Evolutionary conservation across 2,113 vertebrate genomes (phyloP).

Genomic region (Zeus faber): DNA sequence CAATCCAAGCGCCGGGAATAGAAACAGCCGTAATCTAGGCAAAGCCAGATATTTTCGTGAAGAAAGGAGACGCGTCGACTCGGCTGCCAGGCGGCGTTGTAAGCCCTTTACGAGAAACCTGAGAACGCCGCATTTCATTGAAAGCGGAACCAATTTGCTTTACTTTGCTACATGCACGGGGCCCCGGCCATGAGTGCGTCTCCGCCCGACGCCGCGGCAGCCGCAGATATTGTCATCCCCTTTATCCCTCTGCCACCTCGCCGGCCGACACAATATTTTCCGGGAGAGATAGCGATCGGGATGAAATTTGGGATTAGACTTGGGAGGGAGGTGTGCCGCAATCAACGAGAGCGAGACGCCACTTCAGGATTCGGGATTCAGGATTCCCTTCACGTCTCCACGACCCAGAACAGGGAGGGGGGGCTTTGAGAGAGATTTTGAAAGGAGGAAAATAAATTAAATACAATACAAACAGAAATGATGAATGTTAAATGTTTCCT

Average conservation of each 20-base stretch:
- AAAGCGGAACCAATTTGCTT: slow-evolving; percentile 78
- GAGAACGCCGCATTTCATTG: slow-evolving; percentile 59
- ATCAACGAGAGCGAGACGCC: too few species aligned
- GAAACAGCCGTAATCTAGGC: slow-evolving; percentile 77
- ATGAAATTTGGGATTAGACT: slow-evolving; percentile 63
- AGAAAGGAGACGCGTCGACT: slow-evolving; percentile 67
- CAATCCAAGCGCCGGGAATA: slow-evolving; percentile 64
- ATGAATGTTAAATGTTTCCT: too few species aligned
- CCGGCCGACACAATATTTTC: too few species aligned
- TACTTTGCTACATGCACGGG: slow-evolving; percentile 64
- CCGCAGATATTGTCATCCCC: slow-evolving; percentile 68
- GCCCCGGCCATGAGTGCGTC: slow-evolving; percentile 58
- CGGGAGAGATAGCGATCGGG: slow-evolving; percentile 46
- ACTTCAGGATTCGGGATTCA: too few species aligned
- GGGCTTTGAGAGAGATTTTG: too few species aligned
- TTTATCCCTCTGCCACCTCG: slow-evolving; percentile 60
- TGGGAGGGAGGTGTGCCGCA: slow-evolving; percentile 54
- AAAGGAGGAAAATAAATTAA: too few species aligned
- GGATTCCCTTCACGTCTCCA: too few species aligned
- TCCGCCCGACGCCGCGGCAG: slow-evolving; percentile 47
- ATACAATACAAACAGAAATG: too few species aligned
- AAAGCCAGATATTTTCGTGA: slow-evolving; percentile 70
- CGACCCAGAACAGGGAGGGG: too few species aligned
- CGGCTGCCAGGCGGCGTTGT: slow-evolving; percentile 61
- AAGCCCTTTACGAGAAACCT: slow-evolving; percentile 68